A percentile compares a stretch with the other conserved stretches of the same genome.
Evolutionary conservation across 2,113 vertebrate genomes (phyloP).

Genomic region (Trichomycterus rosablanca): DNA sequence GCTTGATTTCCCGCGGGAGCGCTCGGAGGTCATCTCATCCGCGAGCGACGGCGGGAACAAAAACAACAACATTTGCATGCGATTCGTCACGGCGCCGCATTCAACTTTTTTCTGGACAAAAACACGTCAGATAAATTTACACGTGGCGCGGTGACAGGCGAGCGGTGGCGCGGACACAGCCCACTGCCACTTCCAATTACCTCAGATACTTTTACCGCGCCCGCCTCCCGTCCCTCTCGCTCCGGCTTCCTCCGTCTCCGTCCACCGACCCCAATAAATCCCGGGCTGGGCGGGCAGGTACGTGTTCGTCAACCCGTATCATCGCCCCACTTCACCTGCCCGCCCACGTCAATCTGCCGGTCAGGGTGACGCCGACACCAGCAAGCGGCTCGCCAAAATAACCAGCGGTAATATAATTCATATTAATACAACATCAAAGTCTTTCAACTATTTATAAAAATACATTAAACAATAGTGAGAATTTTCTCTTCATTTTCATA

Average conservation of each 20-base stretch:
- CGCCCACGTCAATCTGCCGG: constrained; percentile 72
- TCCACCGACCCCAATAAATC: constrained; percentile 82
- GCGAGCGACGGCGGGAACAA: constrained; percentile 82
- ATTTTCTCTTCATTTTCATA: too few species aligned
- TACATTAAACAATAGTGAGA: too few species aligned
- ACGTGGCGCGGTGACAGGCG: constrained; percentile 83
- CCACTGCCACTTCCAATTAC: constrained; percentile 77
- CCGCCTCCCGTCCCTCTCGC: constrained; percentile 3
- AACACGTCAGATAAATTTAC: constrained; percentile 97
- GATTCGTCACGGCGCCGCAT: constrained; percentile 92
- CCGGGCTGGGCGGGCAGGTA: constrained; percentile 70
- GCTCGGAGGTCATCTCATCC: constrained; percentile 89
- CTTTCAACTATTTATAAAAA: too few species aligned
- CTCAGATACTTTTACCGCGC: constrained; percentile 79
- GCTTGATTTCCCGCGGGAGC: constrained; percentile 86
- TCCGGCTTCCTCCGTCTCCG: constrained; percentile 48
- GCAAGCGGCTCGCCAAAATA: constrained; percentile 70
- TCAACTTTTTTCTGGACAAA: constrained; percentile 97
- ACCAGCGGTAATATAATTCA: too few species aligned
- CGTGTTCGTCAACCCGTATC: constrained; percentile 69
- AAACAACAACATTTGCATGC: constrained; percentile 96
- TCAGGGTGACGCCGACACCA: constrained; percentile 70
- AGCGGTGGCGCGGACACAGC: constrained; percentile 73
- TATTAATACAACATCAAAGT: too few species aligned
- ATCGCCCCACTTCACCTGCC: constrained; percentile 49